These are phyloP conservation scores for Gastrophysa polygoni DNA, from an alignment of 2,888 invertebrate species.

Conservation along the genomic window DNA sequence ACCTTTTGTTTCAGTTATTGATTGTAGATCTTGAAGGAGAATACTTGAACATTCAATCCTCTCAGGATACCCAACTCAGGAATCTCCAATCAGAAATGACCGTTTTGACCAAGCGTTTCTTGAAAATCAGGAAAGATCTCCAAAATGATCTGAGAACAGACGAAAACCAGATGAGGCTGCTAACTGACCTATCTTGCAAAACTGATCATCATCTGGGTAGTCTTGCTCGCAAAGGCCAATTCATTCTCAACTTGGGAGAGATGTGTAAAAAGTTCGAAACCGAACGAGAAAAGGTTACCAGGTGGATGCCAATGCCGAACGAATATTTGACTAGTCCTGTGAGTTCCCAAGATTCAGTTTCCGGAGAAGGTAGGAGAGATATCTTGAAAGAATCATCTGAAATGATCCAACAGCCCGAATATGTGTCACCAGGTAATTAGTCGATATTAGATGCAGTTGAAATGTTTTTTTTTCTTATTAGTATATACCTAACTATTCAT, in stretches of 20 bases:
- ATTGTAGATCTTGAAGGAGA: slow-evolving; percentile 43
- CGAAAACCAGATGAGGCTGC: slow-evolving; percentile 40
- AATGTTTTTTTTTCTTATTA: too few relatives aligned
- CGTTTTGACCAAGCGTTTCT: slow-evolving; percentile 36
- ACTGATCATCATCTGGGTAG: slow-evolving; percentile 57
- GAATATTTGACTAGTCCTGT: background rate
- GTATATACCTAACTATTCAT: too few relatives aligned
- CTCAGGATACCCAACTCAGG: slow-evolving; percentile 40
- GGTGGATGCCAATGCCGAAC: slow-evolving; percentile 35
- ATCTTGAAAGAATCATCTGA: background rate
- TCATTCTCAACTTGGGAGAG: slow-evolving; percentile 60
- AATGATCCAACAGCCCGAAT: background rate
- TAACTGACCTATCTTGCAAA: slow-evolving; percentile 56
- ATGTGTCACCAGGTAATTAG: background rate
- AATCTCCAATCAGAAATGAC: slow-evolving; percentile 39
- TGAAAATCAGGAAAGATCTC: slow-evolving; percentile 41
- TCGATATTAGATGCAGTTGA: too few relatives aligned
- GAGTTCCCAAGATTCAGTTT: background rate
- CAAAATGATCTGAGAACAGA: slow-evolving; percentile 45
- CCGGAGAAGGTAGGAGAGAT: background rate
- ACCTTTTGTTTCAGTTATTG: slow-evolving; percentile 31
- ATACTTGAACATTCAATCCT: slow-evolving; percentile 32
- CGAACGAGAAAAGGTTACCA: slow-evolving; percentile 57
- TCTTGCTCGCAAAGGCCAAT: slow-evolving; percentile 60
- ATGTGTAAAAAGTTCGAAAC: slow-evolving; percentile 66